phyloP scores from a whole-genome alignment of 2,888 invertebrate species.

The Unio delphinus region DNA sequence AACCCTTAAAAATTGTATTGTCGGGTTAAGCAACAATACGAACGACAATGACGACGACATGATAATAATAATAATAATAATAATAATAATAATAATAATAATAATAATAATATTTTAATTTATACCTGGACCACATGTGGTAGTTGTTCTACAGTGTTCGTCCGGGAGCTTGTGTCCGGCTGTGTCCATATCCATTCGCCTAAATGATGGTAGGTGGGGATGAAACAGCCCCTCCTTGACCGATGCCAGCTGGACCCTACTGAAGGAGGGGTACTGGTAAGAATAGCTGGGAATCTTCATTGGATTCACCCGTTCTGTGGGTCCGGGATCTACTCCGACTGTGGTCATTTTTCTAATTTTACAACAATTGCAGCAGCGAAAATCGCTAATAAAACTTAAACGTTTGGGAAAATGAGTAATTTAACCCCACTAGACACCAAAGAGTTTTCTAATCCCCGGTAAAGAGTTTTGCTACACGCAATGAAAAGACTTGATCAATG shows the following conservation, averaged over 20 bases:
- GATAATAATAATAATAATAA: background rate
- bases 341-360: constrained; percentile 59
- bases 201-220: constrained; percentile 64
- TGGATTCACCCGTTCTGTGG: constrained; percentile 48
- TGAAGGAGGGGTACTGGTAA: constrained; percentile 63
- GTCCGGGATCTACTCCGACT: constrained; percentile 53
- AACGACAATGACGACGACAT: too few relatives aligned
- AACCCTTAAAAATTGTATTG: background rate
- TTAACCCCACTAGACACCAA: background rate
- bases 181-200: constrained; percentile 70
- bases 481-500: background rate
- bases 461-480: background rate
- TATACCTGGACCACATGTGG: constrained; percentile 61
- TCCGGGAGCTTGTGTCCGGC: constrained; percentile 65
- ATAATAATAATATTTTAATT: background rate
- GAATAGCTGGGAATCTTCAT: constrained; percentile 65
- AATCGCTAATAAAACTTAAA: constrained; percentile 1
- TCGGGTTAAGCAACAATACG: background rate
- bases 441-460: too few relatives aligned
- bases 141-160: constrained; percentile 66
- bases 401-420: background rate
- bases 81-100: background rate
- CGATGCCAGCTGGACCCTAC: constrained; percentile 62
- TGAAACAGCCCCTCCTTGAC: constrained; percentile 68
- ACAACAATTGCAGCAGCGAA: background rate